A percentile compares a stretch with the other conserved stretches of the same genome.
Conservation (phyloP, 2,888 invertebrate genomes). For the Flabesymbios commensalis region DNA sequence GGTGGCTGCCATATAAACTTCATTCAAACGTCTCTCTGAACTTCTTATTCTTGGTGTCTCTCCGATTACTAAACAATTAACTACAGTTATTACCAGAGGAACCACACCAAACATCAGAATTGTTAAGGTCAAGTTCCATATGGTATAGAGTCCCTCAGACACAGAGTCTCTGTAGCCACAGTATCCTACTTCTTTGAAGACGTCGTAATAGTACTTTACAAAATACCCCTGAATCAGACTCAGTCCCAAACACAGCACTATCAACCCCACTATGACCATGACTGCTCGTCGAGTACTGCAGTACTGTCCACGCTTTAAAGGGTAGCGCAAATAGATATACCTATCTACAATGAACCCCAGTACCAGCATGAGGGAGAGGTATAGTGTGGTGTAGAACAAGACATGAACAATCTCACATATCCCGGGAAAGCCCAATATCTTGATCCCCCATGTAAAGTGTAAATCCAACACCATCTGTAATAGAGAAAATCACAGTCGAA, state of each 20-base stretch:
- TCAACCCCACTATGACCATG: slow-evolving; percentile 45
- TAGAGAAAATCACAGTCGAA: no score
- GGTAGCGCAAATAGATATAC: slow-evolving; percentile 59
- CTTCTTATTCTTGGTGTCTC: slow-evolving; percentile 43
- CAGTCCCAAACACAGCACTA: slow-evolving; percentile 42
- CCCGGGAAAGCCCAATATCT: slow-evolving; percentile 43
- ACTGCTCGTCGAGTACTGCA: slow-evolving; percentile 53
- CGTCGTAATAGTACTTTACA: no score
- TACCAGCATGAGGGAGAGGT: slow-evolving; percentile 55
- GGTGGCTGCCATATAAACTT: slow-evolving; percentile 47
- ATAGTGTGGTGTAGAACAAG: slow-evolving; percentile 53
- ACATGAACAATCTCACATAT: slow-evolving; percentile 56
- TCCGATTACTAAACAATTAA: slow-evolving; percentile 56
- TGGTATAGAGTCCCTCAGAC: no score
- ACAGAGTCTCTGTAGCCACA: no score
- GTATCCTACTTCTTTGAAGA: no score
- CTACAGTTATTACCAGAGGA: slow-evolving; percentile 52
- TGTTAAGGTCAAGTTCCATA: no score
- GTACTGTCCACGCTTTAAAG: slow-evolving; percentile 52
- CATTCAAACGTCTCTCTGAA: slow-evolving; percentile 23
- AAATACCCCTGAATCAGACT: slow-evolving; percentile 56
- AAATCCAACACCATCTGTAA: slow-evolving; percentile 53
- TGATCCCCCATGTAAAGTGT: slow-evolving; percentile 46
- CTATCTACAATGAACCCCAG: slow-evolving; percentile 59
- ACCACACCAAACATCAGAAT: slow-evolving; percentile 57